Conservation (phyloP, 2,113 vertebrate species). For the Antennarius striatus region DNA sequence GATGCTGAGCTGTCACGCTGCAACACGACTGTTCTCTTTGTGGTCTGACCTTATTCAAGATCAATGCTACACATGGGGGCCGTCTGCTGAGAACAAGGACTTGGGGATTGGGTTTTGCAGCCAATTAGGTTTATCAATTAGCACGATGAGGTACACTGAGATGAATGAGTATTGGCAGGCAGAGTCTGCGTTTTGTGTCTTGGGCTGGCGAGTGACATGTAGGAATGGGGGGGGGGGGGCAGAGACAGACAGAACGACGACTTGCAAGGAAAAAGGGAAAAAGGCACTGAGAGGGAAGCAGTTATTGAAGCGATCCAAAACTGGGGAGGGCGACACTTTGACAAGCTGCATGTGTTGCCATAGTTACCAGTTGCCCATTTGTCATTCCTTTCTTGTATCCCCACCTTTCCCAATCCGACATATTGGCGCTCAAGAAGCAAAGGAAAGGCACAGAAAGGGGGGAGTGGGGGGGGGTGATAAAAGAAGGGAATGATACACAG, state of each 20-base stretch:
- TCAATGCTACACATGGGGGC: constrained; percentile 19
- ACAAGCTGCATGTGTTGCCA: constrained; percentile 72
- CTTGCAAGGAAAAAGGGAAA: constrained; percentile 19
- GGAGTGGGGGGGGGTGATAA: constrained; percentile 8
- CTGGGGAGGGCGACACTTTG: constrained; percentile 62
- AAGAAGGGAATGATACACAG: constrained; percentile 16
- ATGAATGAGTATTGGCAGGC: constrained; percentile 49
- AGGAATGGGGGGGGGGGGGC: constrained; percentile 8
- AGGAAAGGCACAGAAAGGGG: constrained; percentile 38
- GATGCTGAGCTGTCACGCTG: constrained; percentile 54
- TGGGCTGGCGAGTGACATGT: constrained; percentile 14
- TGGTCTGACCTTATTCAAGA: constrained; percentile 50
- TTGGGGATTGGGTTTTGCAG: constrained; percentile 50
- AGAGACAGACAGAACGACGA: constrained; percentile 16
- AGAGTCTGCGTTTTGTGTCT: background rate
- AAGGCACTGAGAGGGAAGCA: constrained; percentile 32
- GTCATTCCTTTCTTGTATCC: constrained; percentile 41
- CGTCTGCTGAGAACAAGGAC: constrained; percentile 35
- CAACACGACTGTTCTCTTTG: constrained; percentile 25
- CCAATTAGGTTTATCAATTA: constrained; percentile 69
- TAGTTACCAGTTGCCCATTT: constrained; percentile 65
- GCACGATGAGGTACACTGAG: constrained; percentile 38
- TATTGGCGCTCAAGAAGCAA: constrained; percentile 42
- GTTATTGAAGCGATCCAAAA: constrained; percentile 69
- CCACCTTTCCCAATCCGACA: constrained; percentile 16